phyloP scores from a whole-genome alignment of 2,797 vertebrate species.

The Anas flavirostris region DNA sequence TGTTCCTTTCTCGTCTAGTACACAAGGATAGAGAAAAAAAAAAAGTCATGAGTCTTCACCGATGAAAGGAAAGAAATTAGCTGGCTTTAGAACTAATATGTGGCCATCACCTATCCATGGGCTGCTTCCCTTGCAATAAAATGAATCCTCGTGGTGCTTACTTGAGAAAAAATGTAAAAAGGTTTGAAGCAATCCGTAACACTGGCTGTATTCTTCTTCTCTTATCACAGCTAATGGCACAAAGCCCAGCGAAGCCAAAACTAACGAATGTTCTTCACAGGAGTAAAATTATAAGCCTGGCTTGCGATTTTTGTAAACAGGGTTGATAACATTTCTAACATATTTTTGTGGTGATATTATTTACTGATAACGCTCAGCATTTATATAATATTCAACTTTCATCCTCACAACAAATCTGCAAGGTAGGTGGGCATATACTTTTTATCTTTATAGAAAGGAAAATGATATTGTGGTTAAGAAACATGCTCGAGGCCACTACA shows the following conservation, averaged over 20 bases:
- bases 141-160: not conserved
- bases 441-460: slow-evolving; percentile 2
- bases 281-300: not conserved
- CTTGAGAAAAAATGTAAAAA: not conserved
- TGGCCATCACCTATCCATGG: not conserved
- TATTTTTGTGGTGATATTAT: not conserved
- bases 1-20: not conserved
- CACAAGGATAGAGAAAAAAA: not conserved
- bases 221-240: not conserved
- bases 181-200: not conserved
- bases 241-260: not conserved
- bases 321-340: not conserved
- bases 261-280: not conserved
- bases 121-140: not conserved
- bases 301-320: not conserved
- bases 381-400: not conserved
- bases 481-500: not conserved
- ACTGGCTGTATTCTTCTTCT: not conserved
- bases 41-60: not conserved
- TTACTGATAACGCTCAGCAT: not conserved
- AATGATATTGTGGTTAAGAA: slow-evolving; percentile 28
- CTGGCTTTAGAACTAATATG: not conserved
- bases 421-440: not conserved
- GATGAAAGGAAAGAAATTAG: not conserved
- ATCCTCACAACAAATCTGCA: not conserved